phyloP scores from a whole-genome alignment of 92 coral and sea anemone genomes.

The Pocillopora grandis region DNA sequence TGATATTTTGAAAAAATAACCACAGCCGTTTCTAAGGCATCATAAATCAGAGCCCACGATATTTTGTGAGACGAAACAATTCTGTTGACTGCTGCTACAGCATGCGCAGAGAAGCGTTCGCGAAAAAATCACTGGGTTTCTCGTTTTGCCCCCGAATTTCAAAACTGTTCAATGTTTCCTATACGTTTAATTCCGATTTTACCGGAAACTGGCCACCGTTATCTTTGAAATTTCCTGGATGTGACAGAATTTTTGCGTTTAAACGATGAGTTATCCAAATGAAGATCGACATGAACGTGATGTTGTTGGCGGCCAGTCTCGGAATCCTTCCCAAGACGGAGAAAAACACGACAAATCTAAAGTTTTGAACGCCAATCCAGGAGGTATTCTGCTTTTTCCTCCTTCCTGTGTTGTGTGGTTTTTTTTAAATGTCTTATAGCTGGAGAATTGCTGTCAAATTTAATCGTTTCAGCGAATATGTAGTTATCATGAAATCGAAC shows the following conservation, averaged over 20 bases:
- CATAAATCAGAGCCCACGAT: slow-evolving; percentile 20
- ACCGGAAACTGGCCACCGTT: slow-evolving; percentile 13
- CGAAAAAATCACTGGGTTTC: slow-evolving; percentile 44
- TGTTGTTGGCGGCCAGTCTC: slow-evolving; percentile 66
- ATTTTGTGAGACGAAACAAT: background rate
- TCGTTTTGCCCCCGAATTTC: slow-evolving; percentile 49
- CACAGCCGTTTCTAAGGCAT: no score
- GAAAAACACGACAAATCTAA: slow-evolving; percentile 80
- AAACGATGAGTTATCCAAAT: slow-evolving; percentile 85
- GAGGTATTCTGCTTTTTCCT: slow-evolving; percentile 46
- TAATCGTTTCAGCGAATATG: background rate
- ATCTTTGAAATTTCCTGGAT: slow-evolving; percentile 17
- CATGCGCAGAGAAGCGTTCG: slow-evolving; percentile 27
- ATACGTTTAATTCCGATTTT: slow-evolving; percentile 15
- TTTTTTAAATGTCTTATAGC: background rate
- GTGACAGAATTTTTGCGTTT: slow-evolving; percentile 14
- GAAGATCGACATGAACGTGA: slow-evolving; percentile 94
- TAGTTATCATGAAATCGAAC: background rate
- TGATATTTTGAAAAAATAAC: no score
- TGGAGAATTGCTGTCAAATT: background rate
- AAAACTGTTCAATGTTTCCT: slow-evolving; percentile 32
- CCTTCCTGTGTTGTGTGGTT: background rate
- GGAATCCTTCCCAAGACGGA: slow-evolving; percentile 62
- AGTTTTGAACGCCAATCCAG: slow-evolving; percentile 56
- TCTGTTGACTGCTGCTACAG: background rate